A percentile compares a stretch with the other conserved stretches of the same genome.
These are phyloP conservation scores for Bimastos eiseni DNA, from an alignment of 2,888 invertebrate genomes.

Conservation along the genomic window DNA sequence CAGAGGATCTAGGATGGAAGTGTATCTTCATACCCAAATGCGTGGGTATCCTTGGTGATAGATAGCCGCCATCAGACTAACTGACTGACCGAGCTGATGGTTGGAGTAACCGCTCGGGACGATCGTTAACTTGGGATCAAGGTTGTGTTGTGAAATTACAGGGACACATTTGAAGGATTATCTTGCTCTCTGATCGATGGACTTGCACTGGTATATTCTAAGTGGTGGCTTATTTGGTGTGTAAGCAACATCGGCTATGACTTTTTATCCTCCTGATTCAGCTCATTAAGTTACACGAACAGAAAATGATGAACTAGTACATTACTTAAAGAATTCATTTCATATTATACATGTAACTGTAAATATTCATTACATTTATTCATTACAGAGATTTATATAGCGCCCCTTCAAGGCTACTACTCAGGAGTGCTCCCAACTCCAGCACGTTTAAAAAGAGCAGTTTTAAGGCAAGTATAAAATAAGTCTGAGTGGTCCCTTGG, in stretches of 20 bases:
- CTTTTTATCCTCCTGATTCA: not conserved
- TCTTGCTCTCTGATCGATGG: not conserved
- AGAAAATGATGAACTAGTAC: not conserved
- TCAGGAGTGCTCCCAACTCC: too few relatives aligned
- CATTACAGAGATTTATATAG: too few relatives aligned
- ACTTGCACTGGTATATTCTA: not conserved
- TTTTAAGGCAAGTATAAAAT: too few relatives aligned
- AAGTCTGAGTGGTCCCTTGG: too few relatives aligned
- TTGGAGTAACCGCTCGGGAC: not conserved
- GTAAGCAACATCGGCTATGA: not conserved
- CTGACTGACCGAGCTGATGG: too few relatives aligned
- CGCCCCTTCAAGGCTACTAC: too few relatives aligned
- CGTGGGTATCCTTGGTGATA: not conserved
- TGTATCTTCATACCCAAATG: not conserved
- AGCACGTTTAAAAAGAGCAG: too few relatives aligned
- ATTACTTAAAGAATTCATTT: not conserved
- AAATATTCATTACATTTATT: too few relatives aligned
- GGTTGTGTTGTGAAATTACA: not conserved
- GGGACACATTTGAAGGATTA: not conserved
- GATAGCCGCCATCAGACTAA: not conserved
- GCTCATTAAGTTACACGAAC: not conserved
- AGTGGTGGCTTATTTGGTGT: not conserved
- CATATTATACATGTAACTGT: not conserved
- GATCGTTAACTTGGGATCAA: not conserved
- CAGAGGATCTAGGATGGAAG: not conserved